Base-by-base conservation (phyloP, 2,888 invertebrate species). In the Tachystola acroxantha region DNA sequence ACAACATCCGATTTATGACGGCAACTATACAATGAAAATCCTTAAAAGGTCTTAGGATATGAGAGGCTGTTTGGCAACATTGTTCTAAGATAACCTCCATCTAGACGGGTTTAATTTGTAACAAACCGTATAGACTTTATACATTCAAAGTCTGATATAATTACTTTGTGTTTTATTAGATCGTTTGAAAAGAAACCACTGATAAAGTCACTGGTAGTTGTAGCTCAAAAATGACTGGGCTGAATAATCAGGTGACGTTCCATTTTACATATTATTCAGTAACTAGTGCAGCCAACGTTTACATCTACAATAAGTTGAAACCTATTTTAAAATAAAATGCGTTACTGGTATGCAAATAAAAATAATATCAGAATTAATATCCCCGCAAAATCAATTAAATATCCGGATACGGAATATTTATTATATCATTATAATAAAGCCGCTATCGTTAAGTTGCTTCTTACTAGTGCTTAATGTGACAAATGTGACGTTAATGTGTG, bases 401-500 rank as follows among this genome's bases (percentile, higher is more conserved):
- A 32, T 16, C 35, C 53, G 51, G 50, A 42, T 43, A 45, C 42
- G 36, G 13, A 35, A 20, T 39, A 39, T 37, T 37, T 40, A 37
- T 42, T 42, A 53, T 45, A 32, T 41, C 44, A 45, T 45, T 45
- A 7, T 3, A 40, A 37, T 33, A 20, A 27, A 34, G n/a, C n/a
- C n/a, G n/a, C n/a, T 26, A 34, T 34, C 32, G 34, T 43, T 55
- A 56, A 55, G 47, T 45, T 43, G 46, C 51, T 64, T 64, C 60
- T 62, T 66, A 52, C 43, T 42, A 40, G 47, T 46, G 42, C 50
- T 53, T 50, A 46, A 40, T 45, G 42, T 54, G 59, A 59, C 49
- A 53, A 45, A 51, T 52, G 50, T 41, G 60, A 57, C 53, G 45
- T 48, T 65, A 54, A 64, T 65, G 64, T 31, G 32, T 37, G 52